These are phyloP conservation scores for Ryuthela nishihirai DNA, from an alignment of 2,888 invertebrate species.

Conservation along the genomic window DNA sequence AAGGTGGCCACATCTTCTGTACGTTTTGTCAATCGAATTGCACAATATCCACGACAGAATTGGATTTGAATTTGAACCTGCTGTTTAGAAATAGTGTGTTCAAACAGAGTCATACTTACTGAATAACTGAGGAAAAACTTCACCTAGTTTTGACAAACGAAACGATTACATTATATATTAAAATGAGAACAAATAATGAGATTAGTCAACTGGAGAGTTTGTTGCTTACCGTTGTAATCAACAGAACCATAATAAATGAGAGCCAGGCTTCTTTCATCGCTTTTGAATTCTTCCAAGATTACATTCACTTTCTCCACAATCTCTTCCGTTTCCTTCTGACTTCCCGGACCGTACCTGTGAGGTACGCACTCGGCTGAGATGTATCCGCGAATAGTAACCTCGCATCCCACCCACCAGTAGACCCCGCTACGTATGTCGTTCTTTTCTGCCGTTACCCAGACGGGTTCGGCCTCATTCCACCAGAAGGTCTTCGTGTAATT, in stretches of 20 bases:
- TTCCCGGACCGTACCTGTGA: conserved; percentile 12
- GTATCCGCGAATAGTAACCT: conserved; percentile 30
- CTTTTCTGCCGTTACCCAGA: conserved; percentile 42
- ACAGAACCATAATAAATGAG: conserved; percentile 31
- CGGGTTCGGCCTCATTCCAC: conserved; percentile 42
- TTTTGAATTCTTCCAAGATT: conserved; percentile 11
- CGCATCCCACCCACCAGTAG: conserved; percentile 43
- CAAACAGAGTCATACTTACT: too few relatives aligned
- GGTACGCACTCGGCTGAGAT: conserved; percentile 27
- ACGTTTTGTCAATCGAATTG: too few relatives aligned
- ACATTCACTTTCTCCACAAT: conserved; percentile 16
- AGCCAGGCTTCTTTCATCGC: conserved; percentile 41
- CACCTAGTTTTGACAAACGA: too few relatives aligned
- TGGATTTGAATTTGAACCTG: too few relatives aligned
- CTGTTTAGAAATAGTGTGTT: too few relatives aligned
- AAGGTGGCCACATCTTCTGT: too few relatives aligned
- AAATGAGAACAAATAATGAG: too few relatives aligned
- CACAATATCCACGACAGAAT: too few relatives aligned
- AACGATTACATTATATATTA: too few relatives aligned
- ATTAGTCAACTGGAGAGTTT: too few relatives aligned
- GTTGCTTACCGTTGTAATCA: conserved; percentile 26
- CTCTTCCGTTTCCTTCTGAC: background rate
- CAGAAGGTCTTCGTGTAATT: conserved; percentile 38
- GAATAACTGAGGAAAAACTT: too few relatives aligned
- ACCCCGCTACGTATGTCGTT: conserved; percentile 31